Conservation (phyloP, 2,888 invertebrate species). For the Phanerotoma sp. region DNA sequence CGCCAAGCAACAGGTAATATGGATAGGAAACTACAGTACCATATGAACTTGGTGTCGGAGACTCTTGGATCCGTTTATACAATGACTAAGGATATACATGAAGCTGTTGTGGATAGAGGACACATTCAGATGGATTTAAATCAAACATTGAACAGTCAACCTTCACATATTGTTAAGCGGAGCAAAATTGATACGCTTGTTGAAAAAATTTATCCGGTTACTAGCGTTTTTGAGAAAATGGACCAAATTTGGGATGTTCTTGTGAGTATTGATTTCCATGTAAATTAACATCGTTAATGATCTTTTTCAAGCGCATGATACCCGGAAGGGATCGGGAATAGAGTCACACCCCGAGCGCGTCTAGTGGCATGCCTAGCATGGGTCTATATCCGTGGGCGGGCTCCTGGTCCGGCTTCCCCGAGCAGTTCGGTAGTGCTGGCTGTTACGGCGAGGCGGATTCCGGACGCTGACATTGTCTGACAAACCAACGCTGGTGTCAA, state of each 20-base stretch:
- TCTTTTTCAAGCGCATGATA: too few species aligned
- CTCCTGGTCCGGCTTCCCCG: too few species aligned
- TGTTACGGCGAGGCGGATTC: too few species aligned
- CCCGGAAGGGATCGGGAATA: too few species aligned
- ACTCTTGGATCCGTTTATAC: constrained; percentile 76
- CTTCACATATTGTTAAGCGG: constrained; percentile 32
- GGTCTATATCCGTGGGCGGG: too few species aligned
- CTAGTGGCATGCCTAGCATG: too few species aligned
- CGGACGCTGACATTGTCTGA: too few species aligned
- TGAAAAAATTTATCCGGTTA: constrained; percentile 81
- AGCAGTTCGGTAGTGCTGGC: too few species aligned
- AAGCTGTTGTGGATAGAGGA: constrained; percentile 76
- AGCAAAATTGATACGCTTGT: constrained; percentile 81
- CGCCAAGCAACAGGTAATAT: constrained; percentile 75
- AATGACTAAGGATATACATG: constrained; percentile 80
- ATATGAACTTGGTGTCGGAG: constrained; percentile 80
- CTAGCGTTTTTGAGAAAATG: constrained; percentile 86
- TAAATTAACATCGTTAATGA: too few species aligned
- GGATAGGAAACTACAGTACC: constrained; percentile 81
- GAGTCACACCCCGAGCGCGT: too few species aligned
- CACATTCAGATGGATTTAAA: constrained; percentile 58
- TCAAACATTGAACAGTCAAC: constrained; percentile 47
- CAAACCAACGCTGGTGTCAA: too few species aligned
- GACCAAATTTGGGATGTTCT: constrained; percentile 90
- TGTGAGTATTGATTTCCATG: constrained; percentile 53